These are phyloP conservation scores for Gonocerus acuteangulatus DNA, from an alignment of 2,888 invertebrate genomes.

Conservation along the genomic window DNA sequence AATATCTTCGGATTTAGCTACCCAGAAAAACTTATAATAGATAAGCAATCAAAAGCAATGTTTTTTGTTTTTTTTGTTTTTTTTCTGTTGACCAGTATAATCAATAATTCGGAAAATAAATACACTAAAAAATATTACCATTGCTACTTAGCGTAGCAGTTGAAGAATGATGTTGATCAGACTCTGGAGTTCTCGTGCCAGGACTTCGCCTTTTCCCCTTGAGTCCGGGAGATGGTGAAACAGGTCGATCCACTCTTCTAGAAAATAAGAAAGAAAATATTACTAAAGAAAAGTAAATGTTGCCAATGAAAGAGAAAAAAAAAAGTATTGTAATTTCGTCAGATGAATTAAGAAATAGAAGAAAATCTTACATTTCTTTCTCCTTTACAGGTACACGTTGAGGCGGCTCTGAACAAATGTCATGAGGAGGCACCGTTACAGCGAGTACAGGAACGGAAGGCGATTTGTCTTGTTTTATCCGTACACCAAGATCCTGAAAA, in stretches of 20 bases:
- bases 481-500: constrained; percentile 28
- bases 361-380: constrained; percentile 27
- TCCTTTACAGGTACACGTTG: constrained; percentile 8
- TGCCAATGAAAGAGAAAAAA: not conserved
- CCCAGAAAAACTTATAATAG: too few species aligned
- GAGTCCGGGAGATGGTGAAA: constrained; percentile 31
- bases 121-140: too few species aligned
- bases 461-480: constrained; percentile 29
- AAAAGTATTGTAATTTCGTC: not conserved
- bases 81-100: too few species aligned
- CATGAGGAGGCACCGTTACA: constrained; percentile 34
- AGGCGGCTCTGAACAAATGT: constrained; percentile 24
- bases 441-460: constrained; percentile 35
- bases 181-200: constrained; percentile 35
- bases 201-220: constrained; percentile 35
- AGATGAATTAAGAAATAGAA: not conserved
- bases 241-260: constrained; percentile 35
- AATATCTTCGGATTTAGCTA: too few species aligned
- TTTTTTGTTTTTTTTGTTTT: too few species aligned
- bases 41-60: too few species aligned
- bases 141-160: constrained; percentile 35
- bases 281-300: too few species aligned
- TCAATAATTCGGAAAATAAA: too few species aligned
- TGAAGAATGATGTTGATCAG: constrained; percentile 35
- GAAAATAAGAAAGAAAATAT: constrained; percentile 3